phyloP scores from a whole-genome alignment of 2,888 invertebrate species.

The Seladonia tumulorum region DNA sequence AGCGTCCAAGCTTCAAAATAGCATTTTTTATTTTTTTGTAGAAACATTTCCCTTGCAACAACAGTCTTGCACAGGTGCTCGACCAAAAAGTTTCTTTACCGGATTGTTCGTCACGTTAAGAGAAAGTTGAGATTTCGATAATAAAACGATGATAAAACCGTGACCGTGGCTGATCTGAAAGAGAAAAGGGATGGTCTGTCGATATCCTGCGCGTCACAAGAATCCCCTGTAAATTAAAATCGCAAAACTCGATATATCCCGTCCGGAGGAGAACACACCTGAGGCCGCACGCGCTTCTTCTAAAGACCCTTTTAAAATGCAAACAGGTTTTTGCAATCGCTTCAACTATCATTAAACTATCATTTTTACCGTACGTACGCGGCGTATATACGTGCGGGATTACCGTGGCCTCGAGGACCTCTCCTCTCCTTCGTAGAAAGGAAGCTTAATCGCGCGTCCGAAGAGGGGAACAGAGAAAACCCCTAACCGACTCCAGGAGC shows the following conservation, averaged over 20 bases:
- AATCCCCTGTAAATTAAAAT: constrained; percentile 12
- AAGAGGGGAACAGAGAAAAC: not conserved
- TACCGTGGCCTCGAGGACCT: constrained; percentile 25
- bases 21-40: not conserved
- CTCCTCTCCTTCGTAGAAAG: not conserved
- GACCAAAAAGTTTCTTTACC: not conserved
- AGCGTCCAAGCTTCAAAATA: not conserved
- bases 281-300: not conserved
- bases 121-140: not conserved
- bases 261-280: not conserved
- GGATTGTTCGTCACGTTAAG: not conserved
- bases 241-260: constrained; percentile 29
- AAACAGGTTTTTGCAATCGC: constrained; percentile 47
- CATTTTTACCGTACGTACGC: constrained; percentile 19
- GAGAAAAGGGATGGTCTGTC: not conserved
- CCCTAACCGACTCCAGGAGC: not conserved
- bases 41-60: no score
- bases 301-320: constrained; percentile 44
- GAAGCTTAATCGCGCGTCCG: not conserved
- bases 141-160: not conserved
- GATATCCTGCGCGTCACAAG: not conserved
- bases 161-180: not conserved
- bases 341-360: constrained; percentile 54
- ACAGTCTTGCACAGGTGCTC: not conserved
- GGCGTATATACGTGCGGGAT: constrained; percentile 6